Base-by-base conservation (phyloP, 2,113 vertebrate species). In the Triplophysa siluroides region DNA sequence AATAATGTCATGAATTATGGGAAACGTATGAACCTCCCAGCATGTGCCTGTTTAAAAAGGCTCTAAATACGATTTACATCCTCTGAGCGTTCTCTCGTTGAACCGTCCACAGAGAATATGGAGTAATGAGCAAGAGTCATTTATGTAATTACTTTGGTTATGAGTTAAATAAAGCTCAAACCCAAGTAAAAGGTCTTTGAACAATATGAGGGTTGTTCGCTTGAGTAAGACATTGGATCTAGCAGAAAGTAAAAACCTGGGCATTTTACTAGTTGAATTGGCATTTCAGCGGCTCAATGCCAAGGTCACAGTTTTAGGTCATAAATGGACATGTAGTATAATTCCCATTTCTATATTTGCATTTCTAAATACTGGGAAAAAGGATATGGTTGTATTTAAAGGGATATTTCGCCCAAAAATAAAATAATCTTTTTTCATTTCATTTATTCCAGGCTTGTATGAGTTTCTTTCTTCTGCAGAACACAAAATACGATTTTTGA, bases 131-230 rank as follows among this genome's bases (percentile, higher is more conserved):
- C 71, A 78, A 60, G 50, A 78, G 81, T 77, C 81, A 67, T 84
- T 68, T 54, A 68, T 79, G 81, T 83, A 85, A 85, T 86, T 85
- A 85, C 72, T 77, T 70, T 64, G 65, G 71, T 76, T 61, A 72
- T 68, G 74, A 78, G 74, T 80, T 80, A 78, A 78, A 84, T 80
- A 75, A 78, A 66, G 62, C 75, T 75, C 60, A 73, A 79, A 67
- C 64, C 19, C 26, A 73, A 81, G 74, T n/a, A 38, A 47, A 75
- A 78, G 45, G 77, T 65, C 70, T 60, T 23, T 38, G 76, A 83
- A 80, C 45, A 47, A 8, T 24, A 56, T 16, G 41, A 66, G 61
- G 13, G 38, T 43, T 58, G 60, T 43, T 33, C 24, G 56, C 16
- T 45, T 24, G 7, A 61, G 10, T 6, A 43, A 43, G 1, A 24